phyloP scores from a whole-genome alignment of 1,140 invertebrate species.

The Ruditapes philippinarum region DNA sequence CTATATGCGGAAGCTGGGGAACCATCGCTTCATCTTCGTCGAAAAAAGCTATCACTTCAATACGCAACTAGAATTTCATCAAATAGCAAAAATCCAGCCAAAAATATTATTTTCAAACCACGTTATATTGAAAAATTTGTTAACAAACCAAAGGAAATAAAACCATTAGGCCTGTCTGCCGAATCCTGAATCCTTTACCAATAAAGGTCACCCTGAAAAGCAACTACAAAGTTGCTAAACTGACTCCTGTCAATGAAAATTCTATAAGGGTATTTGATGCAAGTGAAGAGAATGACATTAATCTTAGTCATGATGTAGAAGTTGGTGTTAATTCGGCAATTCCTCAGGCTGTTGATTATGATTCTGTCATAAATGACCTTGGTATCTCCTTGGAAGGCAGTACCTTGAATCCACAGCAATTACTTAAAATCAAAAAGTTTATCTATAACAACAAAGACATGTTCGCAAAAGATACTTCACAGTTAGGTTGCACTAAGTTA shows the following conservation, averaged over 20 bases:
- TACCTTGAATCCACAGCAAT: not conserved
- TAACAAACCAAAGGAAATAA: no score
- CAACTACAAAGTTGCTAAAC: not conserved
- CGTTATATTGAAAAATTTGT: no score
- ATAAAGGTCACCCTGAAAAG: not conserved
- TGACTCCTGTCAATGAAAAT: slow-evolving; percentile 38
- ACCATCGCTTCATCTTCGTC: no score
- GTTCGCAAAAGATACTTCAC: slow-evolving; percentile 47
- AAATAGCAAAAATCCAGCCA: no score
- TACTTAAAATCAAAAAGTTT: not conserved
- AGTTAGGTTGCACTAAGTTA: slow-evolving; percentile 59
- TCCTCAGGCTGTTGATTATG: not conserved
- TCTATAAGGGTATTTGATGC: slow-evolving; percentile 1
- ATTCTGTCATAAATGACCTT: not conserved
- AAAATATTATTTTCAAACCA: no score
- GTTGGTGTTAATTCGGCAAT: not conserved
- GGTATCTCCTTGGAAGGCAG: not conserved
- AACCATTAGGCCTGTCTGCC: no score
- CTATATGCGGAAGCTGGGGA: no score
- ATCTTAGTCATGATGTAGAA: not conserved
- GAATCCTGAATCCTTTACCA: not conserved
- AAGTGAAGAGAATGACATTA: not conserved
- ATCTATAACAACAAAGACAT: slow-evolving; percentile 34
- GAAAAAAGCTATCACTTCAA: no score
- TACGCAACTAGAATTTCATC: no score